Percentiles rank a stretch among this genome's conserved stretches.
Conservation (phyloP, 2,113 vertebrate genomes). For the Natator depressus region DNA sequence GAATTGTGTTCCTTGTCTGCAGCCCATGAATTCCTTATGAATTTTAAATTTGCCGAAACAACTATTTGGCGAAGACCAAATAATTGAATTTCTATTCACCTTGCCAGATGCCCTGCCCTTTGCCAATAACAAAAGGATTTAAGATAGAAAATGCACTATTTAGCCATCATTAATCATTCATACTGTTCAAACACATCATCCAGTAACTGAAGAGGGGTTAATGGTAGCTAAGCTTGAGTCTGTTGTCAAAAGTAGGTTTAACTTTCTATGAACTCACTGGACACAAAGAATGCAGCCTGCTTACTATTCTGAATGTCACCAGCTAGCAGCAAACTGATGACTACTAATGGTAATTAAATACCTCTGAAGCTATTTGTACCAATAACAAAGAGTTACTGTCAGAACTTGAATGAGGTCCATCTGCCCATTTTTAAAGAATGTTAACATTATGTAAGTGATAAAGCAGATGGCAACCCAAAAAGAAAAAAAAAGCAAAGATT, state of each 20-base stretch:
- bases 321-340: constrained; percentile 83
- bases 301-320: constrained; percentile 86
- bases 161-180: constrained; percentile 95
- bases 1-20: background rate
- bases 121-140: constrained; percentile 85
- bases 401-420: constrained; percentile 85
- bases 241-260: constrained; percentile 90
- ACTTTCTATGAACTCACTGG: constrained; percentile 89
- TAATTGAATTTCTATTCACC: constrained; percentile 74
- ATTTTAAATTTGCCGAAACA: constrained; percentile 53
- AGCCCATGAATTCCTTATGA: constrained; percentile 13
- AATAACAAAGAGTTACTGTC: constrained; percentile 87
- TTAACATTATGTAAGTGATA: constrained; percentile 82
- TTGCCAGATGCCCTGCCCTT: constrained; percentile 73
- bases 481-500: constrained; percentile 69
- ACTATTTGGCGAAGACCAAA: constrained; percentile 64
- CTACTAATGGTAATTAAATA: constrained; percentile 90
- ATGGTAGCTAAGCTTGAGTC: constrained; percentile 84
- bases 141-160: constrained; percentile 87
- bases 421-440: constrained; percentile 82
- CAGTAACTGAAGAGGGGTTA: constrained; percentile 89
- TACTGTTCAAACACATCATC: constrained; percentile 86
- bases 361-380: constrained; percentile 87
- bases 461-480: constrained; percentile 78
- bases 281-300: constrained; percentile 87